Percentiles rank a stretch among this genome's conserved stretches.
phyloP scores from a whole-genome alignment of 2,113 vertebrate genomes.

The Poeciliopsis retropinna region DNA sequence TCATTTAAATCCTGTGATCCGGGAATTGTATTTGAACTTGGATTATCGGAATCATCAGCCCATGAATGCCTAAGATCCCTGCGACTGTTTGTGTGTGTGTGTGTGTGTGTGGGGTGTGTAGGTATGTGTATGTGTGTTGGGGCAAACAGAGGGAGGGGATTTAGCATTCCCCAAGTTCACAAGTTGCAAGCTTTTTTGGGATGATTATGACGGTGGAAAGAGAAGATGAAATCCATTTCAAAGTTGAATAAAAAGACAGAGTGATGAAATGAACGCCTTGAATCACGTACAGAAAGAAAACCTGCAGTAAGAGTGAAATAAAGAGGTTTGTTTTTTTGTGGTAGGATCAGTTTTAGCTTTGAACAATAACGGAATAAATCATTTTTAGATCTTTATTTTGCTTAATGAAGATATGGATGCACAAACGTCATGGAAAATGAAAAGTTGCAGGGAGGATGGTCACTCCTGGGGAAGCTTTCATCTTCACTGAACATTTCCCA shows the following conservation, averaged over 20 bases:
- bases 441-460: too few relatives aligned
- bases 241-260: slow-evolving; percentile 50
- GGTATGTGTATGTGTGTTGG: slow-evolving; percentile 11
- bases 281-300: slow-evolving; percentile 27
- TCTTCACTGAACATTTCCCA: too few relatives aligned
- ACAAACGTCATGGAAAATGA: too few relatives aligned
- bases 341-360: slow-evolving; percentile 15
- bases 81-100: slow-evolving; percentile 36
- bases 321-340: slow-evolving; percentile 23
- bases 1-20: slow-evolving; percentile 81
- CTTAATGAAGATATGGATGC: neutral
- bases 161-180: slow-evolving; percentile 65
- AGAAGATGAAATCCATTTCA: slow-evolving; percentile 67
- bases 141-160: slow-evolving; percentile 13
- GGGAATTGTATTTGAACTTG: slow-evolving; percentile 77
- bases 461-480: too few relatives aligned
- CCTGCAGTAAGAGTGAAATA: slow-evolving; percentile 19
- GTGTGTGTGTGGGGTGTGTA: slow-evolving; percentile 11
- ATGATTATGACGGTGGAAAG: slow-evolving; percentile 62
- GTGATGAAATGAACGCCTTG: slow-evolving; percentile 36
- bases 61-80: slow-evolving; percentile 73
- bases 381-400: too few relatives aligned
- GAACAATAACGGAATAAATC: slow-evolving; percentile 10
- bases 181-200: slow-evolving; percentile 67
- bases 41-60: slow-evolving; percentile 79